A percentile compares a stretch with the other conserved stretches of the same genome.
Conservation (phyloP, 2,888 invertebrate species). For the Apocheima hispidaria region DNA sequence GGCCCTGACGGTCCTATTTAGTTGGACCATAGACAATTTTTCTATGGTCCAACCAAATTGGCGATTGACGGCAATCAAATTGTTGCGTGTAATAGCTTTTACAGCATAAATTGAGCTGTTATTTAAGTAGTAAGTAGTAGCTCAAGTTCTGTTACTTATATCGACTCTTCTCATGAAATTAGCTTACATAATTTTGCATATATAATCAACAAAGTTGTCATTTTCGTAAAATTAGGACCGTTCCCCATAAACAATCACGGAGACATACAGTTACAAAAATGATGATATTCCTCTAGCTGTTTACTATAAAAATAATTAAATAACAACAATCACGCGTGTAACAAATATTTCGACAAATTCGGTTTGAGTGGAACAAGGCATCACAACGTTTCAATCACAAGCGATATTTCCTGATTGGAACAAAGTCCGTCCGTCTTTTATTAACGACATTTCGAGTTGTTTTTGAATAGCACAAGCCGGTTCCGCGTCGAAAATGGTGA, state of each 20-base stretch:
- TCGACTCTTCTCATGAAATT: background rate
- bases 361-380: background rate
- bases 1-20: no score
- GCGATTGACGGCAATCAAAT: no score
- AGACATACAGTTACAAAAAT: constrained; percentile 37
- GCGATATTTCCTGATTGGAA: background rate
- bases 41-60: no score
- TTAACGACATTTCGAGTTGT: background rate
- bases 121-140: no score
- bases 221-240: constrained; percentile 39
- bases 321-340: constrained; percentile 31
- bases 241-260: constrained; percentile 38
- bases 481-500: background rate
- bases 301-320: constrained; percentile 43
- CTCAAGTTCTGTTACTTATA: no score
- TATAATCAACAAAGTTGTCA: background rate
- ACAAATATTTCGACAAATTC: constrained; percentile 12
- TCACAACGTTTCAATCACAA: background rate
- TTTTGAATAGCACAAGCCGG: constrained; percentile 8
- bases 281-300: constrained; percentile 51
- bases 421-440: background rate
- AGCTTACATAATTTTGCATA: background rate
- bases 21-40: no score
- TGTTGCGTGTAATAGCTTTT: no score
- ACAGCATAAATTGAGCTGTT: no score